These are phyloP conservation scores for Aurelia coerulea DNA, from an alignment of 30 jellyfish, hydroid and myxozoan genomes.

Conservation along the genomic window DNA sequence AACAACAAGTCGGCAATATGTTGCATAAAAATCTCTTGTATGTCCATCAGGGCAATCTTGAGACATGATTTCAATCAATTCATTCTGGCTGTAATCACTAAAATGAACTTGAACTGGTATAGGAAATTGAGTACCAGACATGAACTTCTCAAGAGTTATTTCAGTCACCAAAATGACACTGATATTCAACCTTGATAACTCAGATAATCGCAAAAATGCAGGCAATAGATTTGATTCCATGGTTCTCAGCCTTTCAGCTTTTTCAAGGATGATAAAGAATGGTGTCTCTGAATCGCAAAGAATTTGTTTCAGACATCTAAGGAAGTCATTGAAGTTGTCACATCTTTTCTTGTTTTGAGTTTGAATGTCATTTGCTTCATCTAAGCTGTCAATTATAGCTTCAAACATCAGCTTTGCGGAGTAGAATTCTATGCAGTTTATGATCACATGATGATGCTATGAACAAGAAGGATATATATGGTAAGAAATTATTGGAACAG, in stretches of 20 bases:
- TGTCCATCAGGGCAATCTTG: conserved; percentile 71
- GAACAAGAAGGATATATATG: neutral
- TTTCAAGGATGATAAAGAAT: conserved; percentile 58
- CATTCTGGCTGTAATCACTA: conserved; percentile 60
- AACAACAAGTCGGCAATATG: conserved; percentile 66
- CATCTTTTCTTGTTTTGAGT: conserved; percentile 31
- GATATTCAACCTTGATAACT: conserved; percentile 42
- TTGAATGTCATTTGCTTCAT: conserved; percentile 16
- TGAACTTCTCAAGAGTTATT: conserved; percentile 71
- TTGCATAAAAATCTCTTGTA: conserved; percentile 45
- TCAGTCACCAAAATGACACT: conserved; percentile 74
- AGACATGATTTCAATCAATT: conserved; percentile 66
- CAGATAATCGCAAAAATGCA: conserved; percentile 63
- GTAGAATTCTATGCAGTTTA: conserved; percentile 74
- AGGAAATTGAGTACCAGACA: conserved; percentile 48
- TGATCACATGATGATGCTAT: conserved; percentile 53
- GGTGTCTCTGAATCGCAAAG: neutral
- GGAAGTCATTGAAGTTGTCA: conserved; percentile 78
- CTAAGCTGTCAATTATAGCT: conserved; percentile 17
- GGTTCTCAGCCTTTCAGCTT: conserved; percentile 83
- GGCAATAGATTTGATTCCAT: conserved; percentile 80
- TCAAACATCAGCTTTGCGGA: conserved; percentile 70
- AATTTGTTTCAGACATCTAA: conserved; percentile 50
- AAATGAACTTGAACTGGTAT: conserved; percentile 66
- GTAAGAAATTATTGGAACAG: too few species aligned